Conservation (phyloP, 2,888 invertebrate genomes). For the Trimorus sp. region DNA sequence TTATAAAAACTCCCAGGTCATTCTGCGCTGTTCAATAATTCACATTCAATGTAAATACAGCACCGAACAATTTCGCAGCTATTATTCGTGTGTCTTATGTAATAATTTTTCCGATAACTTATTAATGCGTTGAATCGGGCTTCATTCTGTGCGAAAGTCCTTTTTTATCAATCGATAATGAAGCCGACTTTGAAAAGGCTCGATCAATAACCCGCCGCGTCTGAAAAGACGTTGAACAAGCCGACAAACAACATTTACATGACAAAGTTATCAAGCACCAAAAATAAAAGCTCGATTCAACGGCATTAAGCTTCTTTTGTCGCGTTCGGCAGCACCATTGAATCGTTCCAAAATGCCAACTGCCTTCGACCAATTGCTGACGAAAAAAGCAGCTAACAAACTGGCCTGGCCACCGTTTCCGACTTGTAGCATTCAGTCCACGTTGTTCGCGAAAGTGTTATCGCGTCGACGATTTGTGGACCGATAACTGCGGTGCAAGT, state of each 20-base stretch:
- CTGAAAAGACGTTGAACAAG: constrained; percentile 15
- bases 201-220: constrained; percentile 13
- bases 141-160: constrained; percentile 23
- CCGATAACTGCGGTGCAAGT: neutral
- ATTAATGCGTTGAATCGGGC: constrained; percentile 33
- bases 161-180: constrained; percentile 27
- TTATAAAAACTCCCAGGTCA: neutral
- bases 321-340: constrained; percentile 4
- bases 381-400: too few species aligned
- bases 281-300: constrained; percentile 9
- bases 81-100: constrained; percentile 19
- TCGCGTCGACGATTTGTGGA: too few species aligned
- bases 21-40: constrained; percentile 3
- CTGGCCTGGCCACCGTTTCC: too few species aligned
- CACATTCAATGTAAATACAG: constrained; percentile 12
- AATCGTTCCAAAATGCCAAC: neutral
- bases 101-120: constrained; percentile 34
- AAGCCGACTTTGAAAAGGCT: constrained; percentile 17
- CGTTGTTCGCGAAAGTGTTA: neutral
- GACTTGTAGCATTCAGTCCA: too few species aligned
- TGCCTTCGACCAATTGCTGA: neutral
- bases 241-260: constrained; percentile 24
- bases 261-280: constrained; percentile 3
- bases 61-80: neutral
- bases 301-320: constrained; percentile 14